Evolutionary conservation across 2,888 invertebrate genomes (phyloP), one percentile per base, ranked within the genome.

Genomic region (Diadegma fenestrale): DNA sequence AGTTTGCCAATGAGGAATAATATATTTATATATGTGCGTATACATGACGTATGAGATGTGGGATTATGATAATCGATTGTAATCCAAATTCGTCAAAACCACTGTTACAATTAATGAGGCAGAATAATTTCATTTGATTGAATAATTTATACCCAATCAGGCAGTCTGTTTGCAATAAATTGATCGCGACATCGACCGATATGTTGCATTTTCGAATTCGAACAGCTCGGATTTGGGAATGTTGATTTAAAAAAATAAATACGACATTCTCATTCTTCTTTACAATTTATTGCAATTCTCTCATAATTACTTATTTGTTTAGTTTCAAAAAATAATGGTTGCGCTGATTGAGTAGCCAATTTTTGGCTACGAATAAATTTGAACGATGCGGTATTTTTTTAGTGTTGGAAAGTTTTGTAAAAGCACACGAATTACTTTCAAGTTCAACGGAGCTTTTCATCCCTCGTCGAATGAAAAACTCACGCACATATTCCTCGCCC

Each of bases 361-460:
- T 78, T 51, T 69, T 30, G 8, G 19, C 19, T 12, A 7, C 45
- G 8, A 58, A 33, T 43, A 41, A 26, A 41, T 58, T 43, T 8
- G 17, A 58, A 72, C 64, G 66, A 58, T 45, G 37, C n/a, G 17
- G 43, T 61, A 41, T 19, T 54, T 66, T 80, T 69, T 58, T 64
- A 37, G 54, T n/a, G n/a, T 69, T 63, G 69, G 14, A 14, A 14
- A 71, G 19, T 45, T 69, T 71, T 22, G 69, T 66, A 33, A 51
- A 63, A 33, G 51, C 43, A 68, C 64, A 68, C 68, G 72, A 72
- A 83, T 86, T 77, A 86, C 86, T 83, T 86, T 83, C 73, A 86
- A 83, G 86, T 86, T 86, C 86, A 86, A 80, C 80, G 80, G 71
- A 83, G 83, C 83, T 73, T 86, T 80, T 86, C 83, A 86, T 78